A percentile compares a stretch with the other conserved stretches of the same genome.
Evolutionary conservation across 2,888 invertebrate species (phyloP).

Genomic region (Tineola bisselliella): DNA sequence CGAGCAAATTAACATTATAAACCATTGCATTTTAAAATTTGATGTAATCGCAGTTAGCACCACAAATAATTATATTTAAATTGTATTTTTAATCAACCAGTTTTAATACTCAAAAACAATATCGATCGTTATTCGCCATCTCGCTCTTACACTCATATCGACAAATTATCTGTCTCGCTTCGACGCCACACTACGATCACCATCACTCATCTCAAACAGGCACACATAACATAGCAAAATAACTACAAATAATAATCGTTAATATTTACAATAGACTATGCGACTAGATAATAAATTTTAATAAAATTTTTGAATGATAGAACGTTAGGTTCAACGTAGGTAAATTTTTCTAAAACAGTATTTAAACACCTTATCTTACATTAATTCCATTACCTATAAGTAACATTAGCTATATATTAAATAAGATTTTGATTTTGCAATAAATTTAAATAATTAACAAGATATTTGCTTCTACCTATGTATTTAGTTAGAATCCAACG

Average conservation of each 20-base stretch:
- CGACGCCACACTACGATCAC: too few relatives aligned
- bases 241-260: slow-evolving; percentile 46
- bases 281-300: slow-evolving; percentile 51
- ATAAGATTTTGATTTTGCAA: slow-evolving; percentile 61
- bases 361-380: slow-evolving; percentile 58
- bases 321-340: slow-evolving; percentile 58
- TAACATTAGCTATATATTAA: slow-evolving; percentile 64
- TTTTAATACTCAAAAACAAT: too few relatives aligned
- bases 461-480: slow-evolving; percentile 62
- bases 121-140: too few relatives aligned
- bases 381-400: slow-evolving; percentile 53
- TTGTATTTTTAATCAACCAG: too few relatives aligned
- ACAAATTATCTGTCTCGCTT: too few relatives aligned
- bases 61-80: too few relatives aligned
- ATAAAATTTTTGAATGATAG: slow-evolving; percentile 44
- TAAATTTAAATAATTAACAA: slow-evolving; percentile 62
- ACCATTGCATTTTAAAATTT: too few relatives aligned
- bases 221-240: slow-evolving; percentile 54
- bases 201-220: slow-evolving; percentile 27
- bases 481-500: slow-evolving; percentile 25
- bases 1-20: too few relatives aligned
- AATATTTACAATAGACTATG: slow-evolving; percentile 53
- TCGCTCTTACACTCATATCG: too few relatives aligned
- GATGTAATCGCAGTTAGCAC: too few relatives aligned
- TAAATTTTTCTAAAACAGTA: slow-evolving; percentile 67